Evolutionary conservation across 2,113 vertebrate species (phyloP).

Genomic region (Tichodroma muraria): DNA sequence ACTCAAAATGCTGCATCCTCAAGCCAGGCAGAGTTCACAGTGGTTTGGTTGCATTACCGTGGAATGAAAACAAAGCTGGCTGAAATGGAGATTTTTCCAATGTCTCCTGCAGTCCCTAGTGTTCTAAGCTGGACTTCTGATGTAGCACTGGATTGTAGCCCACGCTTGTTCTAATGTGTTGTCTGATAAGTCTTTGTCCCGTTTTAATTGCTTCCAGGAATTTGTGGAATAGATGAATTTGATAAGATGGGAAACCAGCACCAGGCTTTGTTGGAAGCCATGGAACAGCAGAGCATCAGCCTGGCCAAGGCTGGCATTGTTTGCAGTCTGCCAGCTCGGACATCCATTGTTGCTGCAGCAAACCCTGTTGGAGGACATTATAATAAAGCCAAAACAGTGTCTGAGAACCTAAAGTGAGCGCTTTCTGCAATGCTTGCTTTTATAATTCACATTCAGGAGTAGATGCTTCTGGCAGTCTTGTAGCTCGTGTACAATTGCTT

Average conservation of each 20-base stretch:
- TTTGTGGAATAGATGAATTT: constrained; percentile 99
- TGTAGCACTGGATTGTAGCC: background rate
- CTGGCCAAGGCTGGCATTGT: constrained; percentile 96
- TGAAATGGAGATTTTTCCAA: background rate
- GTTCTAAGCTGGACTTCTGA: background rate
- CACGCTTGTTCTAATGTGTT: background rate
- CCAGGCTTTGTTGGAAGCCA: constrained; percentile 93
- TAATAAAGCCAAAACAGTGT: constrained; percentile 94
- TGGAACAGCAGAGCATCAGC: constrained; percentile 98
- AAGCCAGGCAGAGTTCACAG: background rate
- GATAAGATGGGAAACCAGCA: constrained; percentile 97
- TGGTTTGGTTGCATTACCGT: background rate
- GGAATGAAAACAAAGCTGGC: background rate
- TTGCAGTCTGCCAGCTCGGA: constrained; percentile 90
- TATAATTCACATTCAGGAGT: background rate
- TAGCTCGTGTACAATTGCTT: background rate
- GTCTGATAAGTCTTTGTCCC: background rate
- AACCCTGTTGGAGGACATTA: constrained; percentile 96
- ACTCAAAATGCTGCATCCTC: background rate
- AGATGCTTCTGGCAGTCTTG: background rate
- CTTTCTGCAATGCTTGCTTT: background rate
- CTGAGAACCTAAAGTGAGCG: constrained; percentile 94
- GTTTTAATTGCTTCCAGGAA: constrained; percentile 69
- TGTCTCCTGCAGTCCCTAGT: background rate
- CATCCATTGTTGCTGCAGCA: constrained; percentile 91